Percentiles rank a stretch among this genome's conserved stretches.
phyloP scores from a whole-genome alignment of 1,140 invertebrate genomes.

The Homarus americanus region DNA sequence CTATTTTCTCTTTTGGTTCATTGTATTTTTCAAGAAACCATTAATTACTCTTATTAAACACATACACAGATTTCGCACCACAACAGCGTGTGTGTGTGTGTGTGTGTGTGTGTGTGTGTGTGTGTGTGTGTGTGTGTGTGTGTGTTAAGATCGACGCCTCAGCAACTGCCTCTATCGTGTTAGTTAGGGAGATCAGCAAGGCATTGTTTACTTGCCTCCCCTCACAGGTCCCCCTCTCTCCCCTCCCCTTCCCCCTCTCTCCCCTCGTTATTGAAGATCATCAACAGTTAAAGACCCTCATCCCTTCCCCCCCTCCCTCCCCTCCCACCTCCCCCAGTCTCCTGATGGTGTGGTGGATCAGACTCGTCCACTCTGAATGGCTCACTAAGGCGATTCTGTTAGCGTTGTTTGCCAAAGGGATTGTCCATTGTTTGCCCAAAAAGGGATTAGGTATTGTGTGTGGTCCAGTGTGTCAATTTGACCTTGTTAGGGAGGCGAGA shows the following conservation, averaged over 20 bases:
- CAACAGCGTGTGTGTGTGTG: no score
- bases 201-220: neutral
- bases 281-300: neutral
- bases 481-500: neutral
- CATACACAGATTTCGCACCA: no score
- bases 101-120: no score
- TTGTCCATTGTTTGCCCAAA: neutral
- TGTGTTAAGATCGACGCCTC: neutral
- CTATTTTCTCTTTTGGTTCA: no score
- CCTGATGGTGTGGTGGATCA: neutral
- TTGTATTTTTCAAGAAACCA: no score
- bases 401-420: neutral
- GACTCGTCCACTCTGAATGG: neutral
- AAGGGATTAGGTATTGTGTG: neutral
- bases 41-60: no score
- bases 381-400: neutral
- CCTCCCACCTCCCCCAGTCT: no score
- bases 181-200: neutral
- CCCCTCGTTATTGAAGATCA: slow-evolving; percentile 11
- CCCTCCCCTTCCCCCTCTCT: neutral
- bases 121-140: no score
- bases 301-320: no score
- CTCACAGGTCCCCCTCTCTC: neutral
- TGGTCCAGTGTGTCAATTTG: neutral
- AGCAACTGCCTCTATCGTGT: neutral